Conservation (phyloP, 2,113 vertebrate species). For the Ochotona princeps region DNA sequence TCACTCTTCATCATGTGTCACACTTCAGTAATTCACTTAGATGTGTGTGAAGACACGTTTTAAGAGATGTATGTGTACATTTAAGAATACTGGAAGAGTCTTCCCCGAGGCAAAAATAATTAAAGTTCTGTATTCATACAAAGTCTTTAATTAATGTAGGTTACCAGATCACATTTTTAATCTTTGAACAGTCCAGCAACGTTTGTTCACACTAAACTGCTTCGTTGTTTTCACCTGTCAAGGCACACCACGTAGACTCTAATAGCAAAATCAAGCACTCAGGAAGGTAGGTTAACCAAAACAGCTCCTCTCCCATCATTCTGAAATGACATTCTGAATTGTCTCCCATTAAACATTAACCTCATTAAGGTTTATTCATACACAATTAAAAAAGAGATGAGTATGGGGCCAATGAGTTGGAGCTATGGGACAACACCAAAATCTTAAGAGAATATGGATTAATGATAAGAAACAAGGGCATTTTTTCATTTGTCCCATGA, state of each 20-base stretch:
- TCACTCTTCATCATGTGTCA: background rate
- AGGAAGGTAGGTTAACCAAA: background rate
- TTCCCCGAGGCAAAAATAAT: background rate
- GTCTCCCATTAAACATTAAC: too few relatives aligned
- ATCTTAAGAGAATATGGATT: background rate
- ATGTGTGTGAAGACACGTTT: slow-evolving; percentile 57
- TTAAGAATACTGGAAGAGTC: background rate
- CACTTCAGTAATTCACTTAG: background rate
- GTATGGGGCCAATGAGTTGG: background rate
- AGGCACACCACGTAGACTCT: background rate
- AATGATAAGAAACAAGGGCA: slow-evolving; percentile 6
- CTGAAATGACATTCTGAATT: background rate
- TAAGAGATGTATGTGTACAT: slow-evolving; percentile 37
- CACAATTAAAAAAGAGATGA: too few relatives aligned
- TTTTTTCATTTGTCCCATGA: background rate
- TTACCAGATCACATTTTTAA: background rate
- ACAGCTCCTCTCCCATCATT: background rate
- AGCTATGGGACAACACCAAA: background rate
- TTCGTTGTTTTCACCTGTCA: background rate
- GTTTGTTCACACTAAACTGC: background rate
- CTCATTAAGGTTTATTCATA: too few relatives aligned
- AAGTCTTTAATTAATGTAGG: slow-evolving; percentile 3
- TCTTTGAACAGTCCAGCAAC: background rate
- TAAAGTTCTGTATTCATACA: background rate
- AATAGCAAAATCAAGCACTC: background rate